Percentiles rank a stretch among this genome's conserved stretches.
These are phyloP conservation scores for Falco concolor DNA, from an alignment of 2,797 vertebrate genomes.

Conservation along the genomic window DNA sequence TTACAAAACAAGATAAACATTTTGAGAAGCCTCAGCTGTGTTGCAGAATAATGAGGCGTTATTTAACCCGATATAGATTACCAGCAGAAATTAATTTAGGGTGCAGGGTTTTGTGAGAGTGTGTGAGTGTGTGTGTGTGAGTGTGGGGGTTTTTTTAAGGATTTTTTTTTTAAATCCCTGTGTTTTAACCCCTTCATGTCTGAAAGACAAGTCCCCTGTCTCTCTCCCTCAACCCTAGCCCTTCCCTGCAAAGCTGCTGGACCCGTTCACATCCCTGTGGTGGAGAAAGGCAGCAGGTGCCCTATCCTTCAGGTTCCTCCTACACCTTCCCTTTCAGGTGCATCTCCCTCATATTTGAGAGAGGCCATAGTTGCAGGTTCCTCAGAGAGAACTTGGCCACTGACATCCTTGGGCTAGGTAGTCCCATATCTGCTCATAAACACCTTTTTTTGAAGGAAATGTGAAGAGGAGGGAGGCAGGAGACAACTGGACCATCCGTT, in stretches of 20 bases:
- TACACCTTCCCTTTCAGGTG: background rate
- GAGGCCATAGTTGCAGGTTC: background rate
- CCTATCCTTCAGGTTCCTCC: background rate
- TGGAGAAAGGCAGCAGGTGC: background rate
- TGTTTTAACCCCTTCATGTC: conserved; percentile 36
- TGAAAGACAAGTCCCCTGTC: background rate
- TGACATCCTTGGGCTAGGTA: background rate
- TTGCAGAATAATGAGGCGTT: conserved; percentile 83
- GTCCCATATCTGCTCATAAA: background rate
- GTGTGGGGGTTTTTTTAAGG: conserved; percentile 12
- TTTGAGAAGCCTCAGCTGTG: conserved; percentile 86
- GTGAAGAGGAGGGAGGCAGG: background rate
- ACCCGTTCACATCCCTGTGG: background rate
- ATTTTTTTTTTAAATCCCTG: background rate
- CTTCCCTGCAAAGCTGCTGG: background rate
- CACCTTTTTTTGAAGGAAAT: background rate
- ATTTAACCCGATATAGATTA: conserved; percentile 83
- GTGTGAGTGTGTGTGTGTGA: conserved; percentile 34
- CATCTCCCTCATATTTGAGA: background rate
- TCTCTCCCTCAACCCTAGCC: background rate
- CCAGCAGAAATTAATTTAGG: conserved; percentile 82
- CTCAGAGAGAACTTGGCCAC: background rate
- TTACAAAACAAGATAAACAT: conserved; percentile 88
- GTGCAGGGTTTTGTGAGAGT: conserved; percentile 75
- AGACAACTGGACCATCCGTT: background rate